phyloP scores from a whole-genome alignment of 2,113 vertebrate species.

The Galemys pyrenaicus region DNA sequence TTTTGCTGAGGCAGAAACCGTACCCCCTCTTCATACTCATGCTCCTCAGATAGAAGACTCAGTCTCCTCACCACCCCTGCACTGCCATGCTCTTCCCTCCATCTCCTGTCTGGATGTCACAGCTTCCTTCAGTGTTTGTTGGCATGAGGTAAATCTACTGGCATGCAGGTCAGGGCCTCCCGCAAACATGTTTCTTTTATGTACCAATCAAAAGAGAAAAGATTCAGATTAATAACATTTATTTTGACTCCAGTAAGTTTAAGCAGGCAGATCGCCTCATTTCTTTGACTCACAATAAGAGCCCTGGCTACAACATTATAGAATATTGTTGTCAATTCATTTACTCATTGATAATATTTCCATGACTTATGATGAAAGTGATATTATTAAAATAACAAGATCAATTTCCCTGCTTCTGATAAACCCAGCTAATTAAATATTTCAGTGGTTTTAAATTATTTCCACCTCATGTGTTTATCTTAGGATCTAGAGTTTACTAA shows the following conservation, averaged over 20 bases:
- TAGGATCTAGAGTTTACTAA: background rate
- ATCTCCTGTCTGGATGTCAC: too few species aligned
- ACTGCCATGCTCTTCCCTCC: background rate
- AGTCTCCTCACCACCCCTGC: background rate
- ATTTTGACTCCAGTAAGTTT: background rate
- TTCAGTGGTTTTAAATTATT: background rate
- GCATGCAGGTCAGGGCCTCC: background rate
- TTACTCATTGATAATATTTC: conserved; percentile 1
- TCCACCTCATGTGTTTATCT: background rate
- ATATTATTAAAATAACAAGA: conserved; percentile 40
- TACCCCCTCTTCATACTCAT: too few species aligned
- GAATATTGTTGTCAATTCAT: background rate
- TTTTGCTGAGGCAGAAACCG: background rate
- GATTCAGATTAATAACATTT: background rate
- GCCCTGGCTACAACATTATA: background rate
- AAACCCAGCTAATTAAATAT: background rate
- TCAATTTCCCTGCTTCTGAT: background rate
- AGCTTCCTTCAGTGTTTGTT: background rate
- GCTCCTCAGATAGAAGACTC: background rate
- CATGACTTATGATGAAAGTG: background rate
- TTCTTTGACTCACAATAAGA: background rate
- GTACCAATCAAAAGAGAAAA: background rate
- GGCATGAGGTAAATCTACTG: background rate
- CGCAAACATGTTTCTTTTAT: background rate
- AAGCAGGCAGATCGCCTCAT: background rate